Evolutionary conservation across 2,113 vertebrate species (phyloP), one percentile per base, ranked within the genome.

Genomic region (Castor canadensis): DNA sequence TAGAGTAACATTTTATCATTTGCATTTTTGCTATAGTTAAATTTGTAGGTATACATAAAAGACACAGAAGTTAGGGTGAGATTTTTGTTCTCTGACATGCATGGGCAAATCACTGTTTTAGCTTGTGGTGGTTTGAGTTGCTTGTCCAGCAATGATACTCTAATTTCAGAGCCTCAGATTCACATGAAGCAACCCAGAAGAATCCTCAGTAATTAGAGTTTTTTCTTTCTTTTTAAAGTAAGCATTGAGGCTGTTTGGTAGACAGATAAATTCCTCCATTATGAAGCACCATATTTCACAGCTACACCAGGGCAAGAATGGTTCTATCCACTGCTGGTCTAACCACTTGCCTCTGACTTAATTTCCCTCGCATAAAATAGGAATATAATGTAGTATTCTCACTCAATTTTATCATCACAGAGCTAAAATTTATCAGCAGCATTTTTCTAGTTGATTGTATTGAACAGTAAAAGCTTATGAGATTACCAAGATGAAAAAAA

Each of bases 401-500:
- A 80, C 32, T 49, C n/a, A 17, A 7, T 85, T 81, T 91, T 94
- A 82, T 81, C 75, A 92, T 9, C 58, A 35, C 24, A 40, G 43
- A 93, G 43, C 40, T 89, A 66, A 56, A 45, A 86, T 90, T 89
- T 85, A 90, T 95, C 22, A 52, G 84, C 77, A 40, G 9, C 80
- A 75, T 79, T 96, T 91, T 67, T 62, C 83, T 22, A 67, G 24
- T 87, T 95, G 71, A 87, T 67, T 80, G 24, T 71, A 62, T 64
- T 87, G 45, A 91, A 79, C 11, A 81, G 69, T 87, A 93, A 94
- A 92, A 85, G 64, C 82, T 80, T 91, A 52, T 79, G 84, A 83
- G 67, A 90, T 92, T 96, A 82, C 19, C 60, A 81, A 92, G 71
- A 91, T 54, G 58, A 6, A 77, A 3, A 20, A 11, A 75, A 64